phyloP scores from a whole-genome alignment of 1,140 invertebrate species.

The Pygmarrhopalites habei region DNA sequence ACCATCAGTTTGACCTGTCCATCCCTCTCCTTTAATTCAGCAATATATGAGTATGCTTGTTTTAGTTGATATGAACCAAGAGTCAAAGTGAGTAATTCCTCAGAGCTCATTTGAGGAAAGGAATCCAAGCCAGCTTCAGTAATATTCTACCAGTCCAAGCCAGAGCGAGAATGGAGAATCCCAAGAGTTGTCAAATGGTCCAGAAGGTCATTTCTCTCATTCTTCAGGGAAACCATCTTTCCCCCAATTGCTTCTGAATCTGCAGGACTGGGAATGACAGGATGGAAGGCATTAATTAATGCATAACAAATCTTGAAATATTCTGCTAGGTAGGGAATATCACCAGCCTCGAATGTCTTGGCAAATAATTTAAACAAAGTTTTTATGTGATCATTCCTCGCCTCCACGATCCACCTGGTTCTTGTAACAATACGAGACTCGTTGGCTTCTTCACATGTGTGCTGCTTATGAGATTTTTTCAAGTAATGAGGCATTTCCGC shows the following conservation, averaged over 20 bases:
- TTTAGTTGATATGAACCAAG: background rate
- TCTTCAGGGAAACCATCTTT: background rate
- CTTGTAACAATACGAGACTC: background rate
- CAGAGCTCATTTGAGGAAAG: conserved; percentile 2
- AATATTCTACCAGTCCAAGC: background rate
- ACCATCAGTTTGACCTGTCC: background rate
- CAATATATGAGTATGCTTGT: background rate
- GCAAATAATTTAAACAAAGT: conserved; percentile 3
- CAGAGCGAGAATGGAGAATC: background rate
- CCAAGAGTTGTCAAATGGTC: background rate
- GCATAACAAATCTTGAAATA: conserved; percentile 9
- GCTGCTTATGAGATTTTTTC: background rate
- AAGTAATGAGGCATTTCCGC: background rate
- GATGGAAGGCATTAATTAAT: conserved; percentile 3
- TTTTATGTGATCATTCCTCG: conserved; percentile 7
- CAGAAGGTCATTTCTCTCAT: background rate
- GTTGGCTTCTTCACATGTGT: background rate
- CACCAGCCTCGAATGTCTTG: background rate
- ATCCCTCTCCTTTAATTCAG: background rate
- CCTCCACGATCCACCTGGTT: conserved; percentile 6
- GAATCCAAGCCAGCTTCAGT: background rate
- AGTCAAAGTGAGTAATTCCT: conserved; percentile 3
- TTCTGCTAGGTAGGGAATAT: background rate
- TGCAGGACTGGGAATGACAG: background rate
- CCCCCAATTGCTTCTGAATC: no score